These are phyloP conservation scores for Melinopterus prodromus DNA, from an alignment of 2,888 invertebrate species.

Conservation along the genomic window DNA sequence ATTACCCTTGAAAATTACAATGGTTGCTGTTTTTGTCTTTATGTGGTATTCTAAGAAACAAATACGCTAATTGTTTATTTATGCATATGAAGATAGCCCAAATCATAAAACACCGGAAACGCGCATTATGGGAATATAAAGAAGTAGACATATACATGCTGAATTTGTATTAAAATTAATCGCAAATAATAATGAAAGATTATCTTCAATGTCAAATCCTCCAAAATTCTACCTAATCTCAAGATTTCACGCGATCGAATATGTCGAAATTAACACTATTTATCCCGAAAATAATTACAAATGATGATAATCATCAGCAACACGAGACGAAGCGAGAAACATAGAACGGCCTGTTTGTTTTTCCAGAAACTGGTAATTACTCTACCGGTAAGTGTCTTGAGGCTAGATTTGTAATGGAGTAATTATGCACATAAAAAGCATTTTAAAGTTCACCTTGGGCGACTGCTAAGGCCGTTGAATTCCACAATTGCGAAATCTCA, in stretches of 20 bases:
- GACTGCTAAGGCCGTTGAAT: constrained; percentile 24
- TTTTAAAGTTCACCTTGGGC: constrained; percentile 29
- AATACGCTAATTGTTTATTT: not conserved
- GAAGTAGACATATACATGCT: too few species aligned
- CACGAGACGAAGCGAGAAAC: not conserved
- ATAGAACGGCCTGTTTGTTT: not conserved
- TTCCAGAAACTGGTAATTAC: constrained; percentile 4
- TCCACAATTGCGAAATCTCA: constrained; percentile 44
- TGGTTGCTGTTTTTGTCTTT: not conserved
- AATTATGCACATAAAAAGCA: constrained; percentile 30
- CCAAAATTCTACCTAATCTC: not conserved
- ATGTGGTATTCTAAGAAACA: not conserved
- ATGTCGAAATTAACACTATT: not conserved
- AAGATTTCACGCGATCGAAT: not conserved
- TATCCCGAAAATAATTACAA: not conserved
- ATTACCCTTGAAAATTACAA: not conserved
- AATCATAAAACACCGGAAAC: not conserved
- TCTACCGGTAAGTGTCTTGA: not conserved
- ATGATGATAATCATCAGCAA: not conserved
- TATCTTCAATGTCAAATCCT: not conserved
- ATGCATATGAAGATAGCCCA: not conserved
- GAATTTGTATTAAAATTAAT: too few species aligned
- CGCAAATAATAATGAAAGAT: not conserved
- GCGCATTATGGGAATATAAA: not conserved
- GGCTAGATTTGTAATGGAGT: not conserved